These are phyloP conservation scores for Eira barbara DNA, from an alignment of 2,113 vertebrate genomes.

Conservation along the genomic window DNA sequence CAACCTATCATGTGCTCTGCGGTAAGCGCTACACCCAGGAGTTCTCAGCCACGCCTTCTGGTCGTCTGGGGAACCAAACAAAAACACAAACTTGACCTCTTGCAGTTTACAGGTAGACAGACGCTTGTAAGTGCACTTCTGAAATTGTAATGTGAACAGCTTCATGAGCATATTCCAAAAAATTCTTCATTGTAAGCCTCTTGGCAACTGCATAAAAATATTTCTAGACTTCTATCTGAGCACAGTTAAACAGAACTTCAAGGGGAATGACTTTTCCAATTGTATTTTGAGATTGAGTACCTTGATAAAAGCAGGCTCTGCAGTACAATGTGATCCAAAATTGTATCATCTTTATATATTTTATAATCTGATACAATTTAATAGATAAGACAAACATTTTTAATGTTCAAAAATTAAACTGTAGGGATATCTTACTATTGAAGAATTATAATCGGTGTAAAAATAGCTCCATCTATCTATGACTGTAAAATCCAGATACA, in stretches of 20 bases:
- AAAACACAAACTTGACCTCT: constrained; percentile 73
- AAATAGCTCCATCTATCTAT: not conserved
- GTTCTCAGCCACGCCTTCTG: constrained; percentile 34
- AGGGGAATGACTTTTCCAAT: not conserved
- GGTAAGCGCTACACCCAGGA: not conserved
- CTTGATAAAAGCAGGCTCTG: not conserved
- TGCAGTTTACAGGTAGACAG: constrained; percentile 30
- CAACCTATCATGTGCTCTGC: not conserved
- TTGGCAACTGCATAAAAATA: constrained; percentile 7
- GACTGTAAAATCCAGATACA: not conserved
- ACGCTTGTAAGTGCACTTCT: constrained; percentile 19
- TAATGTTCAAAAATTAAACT: not conserved
- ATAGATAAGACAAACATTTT: not conserved
- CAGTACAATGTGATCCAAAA: not conserved
- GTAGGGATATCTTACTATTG: not conserved
- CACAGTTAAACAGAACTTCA: not conserved
- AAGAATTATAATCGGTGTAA: not conserved
- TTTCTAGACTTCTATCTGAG: not conserved
- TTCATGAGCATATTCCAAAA: constrained; percentile 17
- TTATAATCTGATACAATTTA: not conserved
- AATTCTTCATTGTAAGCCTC: not conserved
- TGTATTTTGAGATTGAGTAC: not conserved
- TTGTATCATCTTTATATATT: not conserved
- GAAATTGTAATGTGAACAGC: not conserved
- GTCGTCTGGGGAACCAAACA: constrained; percentile 74